Conservation (phyloP, 2,888 invertebrate genomes). For the Nesidiocoris tenuis region DNA sequence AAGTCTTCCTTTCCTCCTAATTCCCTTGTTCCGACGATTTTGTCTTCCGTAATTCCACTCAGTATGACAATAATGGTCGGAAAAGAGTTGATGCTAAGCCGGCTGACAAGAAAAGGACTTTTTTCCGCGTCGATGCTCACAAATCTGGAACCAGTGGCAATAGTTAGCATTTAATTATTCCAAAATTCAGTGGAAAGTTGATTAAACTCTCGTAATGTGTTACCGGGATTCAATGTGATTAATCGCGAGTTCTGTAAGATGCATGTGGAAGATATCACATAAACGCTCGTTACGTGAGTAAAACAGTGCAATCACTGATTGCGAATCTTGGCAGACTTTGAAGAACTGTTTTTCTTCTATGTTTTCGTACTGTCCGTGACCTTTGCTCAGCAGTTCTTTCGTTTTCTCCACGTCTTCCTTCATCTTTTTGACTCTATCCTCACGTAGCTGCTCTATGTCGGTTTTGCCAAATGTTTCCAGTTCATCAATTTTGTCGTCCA, state of each 20-base stretch:
- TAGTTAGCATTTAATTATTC: neutral
- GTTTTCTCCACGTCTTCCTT: conserved; percentile 2
- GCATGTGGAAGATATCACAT: conserved; percentile 18
- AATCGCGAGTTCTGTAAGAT: conserved; percentile 7
- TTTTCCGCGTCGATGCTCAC: conserved; percentile 13
- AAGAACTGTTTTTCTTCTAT: conserved; percentile 27
- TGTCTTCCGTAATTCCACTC: conserved; percentile 9
- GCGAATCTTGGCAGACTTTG: conserved; percentile 25
- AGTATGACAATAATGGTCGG: conserved; percentile 13
- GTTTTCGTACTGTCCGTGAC: conserved; percentile 11
- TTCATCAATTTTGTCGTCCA: conserved; percentile 16
- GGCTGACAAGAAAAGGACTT: conserved; percentile 15
- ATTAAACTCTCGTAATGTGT: neutral
- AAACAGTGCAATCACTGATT: conserved; percentile 18
- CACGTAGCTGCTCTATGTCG: conserved; percentile 7
- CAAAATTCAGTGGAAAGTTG: neutral
- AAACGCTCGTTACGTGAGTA: conserved; percentile 6
- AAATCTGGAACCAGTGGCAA: conserved; percentile 19
- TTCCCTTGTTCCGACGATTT: neutral
- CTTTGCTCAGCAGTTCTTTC: conserved; percentile 13
- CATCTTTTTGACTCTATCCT: conserved; percentile 12
- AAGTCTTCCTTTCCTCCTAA: neutral
- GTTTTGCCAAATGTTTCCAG: conserved; percentile 1
- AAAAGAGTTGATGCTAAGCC: conserved; percentile 2
- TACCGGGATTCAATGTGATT: conserved; percentile 14